Conservation (phyloP, 2,888 invertebrate species). For the Himalopsyche anomala region DNA sequence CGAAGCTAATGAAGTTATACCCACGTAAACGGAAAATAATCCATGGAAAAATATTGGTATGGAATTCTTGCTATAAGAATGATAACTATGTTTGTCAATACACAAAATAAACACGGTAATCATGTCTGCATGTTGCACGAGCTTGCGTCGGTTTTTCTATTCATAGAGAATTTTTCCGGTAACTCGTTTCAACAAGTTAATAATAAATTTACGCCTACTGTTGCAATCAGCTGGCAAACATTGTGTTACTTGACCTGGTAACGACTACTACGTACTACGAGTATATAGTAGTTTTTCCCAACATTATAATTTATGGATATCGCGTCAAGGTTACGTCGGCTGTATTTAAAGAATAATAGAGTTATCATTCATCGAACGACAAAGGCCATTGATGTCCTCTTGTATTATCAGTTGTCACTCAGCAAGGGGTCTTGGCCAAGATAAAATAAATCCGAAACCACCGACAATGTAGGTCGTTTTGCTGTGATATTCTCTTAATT, state of each 20-base stretch:
- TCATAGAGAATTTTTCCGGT: not conserved
- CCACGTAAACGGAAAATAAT: too few species aligned
- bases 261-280: not conserved
- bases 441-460: too few species aligned
- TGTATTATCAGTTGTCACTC: too few species aligned
- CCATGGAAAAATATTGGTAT: too few species aligned
- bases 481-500: too few species aligned
- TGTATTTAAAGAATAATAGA: too few species aligned
- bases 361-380: too few species aligned
- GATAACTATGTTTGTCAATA: not conserved
- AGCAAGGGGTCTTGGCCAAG: too few species aligned
- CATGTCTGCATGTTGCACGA: not conserved
- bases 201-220: not conserved
- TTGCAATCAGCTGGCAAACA: not conserved
- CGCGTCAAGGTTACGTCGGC: too few species aligned
- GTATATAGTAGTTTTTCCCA: not conserved
- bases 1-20: too few species aligned
- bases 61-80: not conserved
- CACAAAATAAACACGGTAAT: not conserved
- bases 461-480: too few species aligned
- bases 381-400: too few species aligned
- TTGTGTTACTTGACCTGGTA: conserved; percentile 11
- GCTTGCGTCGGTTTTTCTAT: conserved; percentile 7
- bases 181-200: not conserved
- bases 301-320: not conserved